Evolutionary conservation across 2,888 invertebrate species (phyloP).

Genomic region (Drosophila seclusa): DNA sequence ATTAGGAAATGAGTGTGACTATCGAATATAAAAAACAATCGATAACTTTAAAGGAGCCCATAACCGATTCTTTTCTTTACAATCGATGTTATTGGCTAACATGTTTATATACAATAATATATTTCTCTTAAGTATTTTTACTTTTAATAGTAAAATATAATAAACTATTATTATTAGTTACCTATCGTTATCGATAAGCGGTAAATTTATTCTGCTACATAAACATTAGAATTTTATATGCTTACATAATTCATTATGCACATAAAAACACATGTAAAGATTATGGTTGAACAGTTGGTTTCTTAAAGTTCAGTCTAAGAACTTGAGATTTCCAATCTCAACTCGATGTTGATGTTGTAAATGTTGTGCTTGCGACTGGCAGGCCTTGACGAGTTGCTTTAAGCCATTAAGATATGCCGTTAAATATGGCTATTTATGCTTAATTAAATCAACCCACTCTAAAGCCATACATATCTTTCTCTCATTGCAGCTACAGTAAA

Average conservation of each 20-base stretch:
- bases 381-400: constrained; percentile 21
- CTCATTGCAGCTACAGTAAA: constrained; percentile 50
- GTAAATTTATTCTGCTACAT: neutral
- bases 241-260: neutral
- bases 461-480: constrained; percentile 14
- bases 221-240: neutral
- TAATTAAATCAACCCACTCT: constrained; percentile 21
- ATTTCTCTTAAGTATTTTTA: neutral
- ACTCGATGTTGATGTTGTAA: neutral
- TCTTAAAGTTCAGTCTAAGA: neutral
- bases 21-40: neutral
- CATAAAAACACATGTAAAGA: neutral
- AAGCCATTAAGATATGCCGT: constrained; percentile 8
- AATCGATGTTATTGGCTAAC: neutral
- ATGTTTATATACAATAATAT: neutral
- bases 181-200: neutral
- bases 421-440: constrained; percentile 13
- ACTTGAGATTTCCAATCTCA: neutral
- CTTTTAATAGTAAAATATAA: neutral
- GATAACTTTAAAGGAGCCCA: neutral
- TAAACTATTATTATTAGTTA: neutral
- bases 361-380: constrained; percentile 4
- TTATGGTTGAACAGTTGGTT: neutral
- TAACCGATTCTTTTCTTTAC: neutral
- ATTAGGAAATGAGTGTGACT: neutral